phyloP scores from a whole-genome alignment of 1,140 invertebrate species.

The Drosophila pseudoobscura region DNA sequence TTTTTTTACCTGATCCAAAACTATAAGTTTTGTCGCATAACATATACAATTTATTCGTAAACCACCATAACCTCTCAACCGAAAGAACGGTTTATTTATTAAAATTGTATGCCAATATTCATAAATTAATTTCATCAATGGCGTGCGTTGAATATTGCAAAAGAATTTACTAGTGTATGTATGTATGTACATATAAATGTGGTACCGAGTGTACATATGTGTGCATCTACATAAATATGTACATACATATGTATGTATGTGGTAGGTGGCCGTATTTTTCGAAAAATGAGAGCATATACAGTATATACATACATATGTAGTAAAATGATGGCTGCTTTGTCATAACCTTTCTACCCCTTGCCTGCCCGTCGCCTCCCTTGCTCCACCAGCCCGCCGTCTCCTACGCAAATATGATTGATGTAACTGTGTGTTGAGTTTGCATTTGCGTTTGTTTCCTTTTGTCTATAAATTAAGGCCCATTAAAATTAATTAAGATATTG shows the following conservation, averaged over 20 bases:
- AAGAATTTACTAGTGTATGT: too few relatives aligned
- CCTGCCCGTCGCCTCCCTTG: not conserved
- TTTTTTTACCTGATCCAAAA: too few relatives aligned
- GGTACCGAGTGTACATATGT: slow-evolving; percentile 7
- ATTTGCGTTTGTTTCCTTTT: slow-evolving; percentile 37
- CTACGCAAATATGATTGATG: slow-evolving; percentile 43
- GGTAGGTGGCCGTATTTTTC: slow-evolving; percentile 14
- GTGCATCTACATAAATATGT: slow-evolving; percentile 2
- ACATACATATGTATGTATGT: not conserved
- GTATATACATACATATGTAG: too few relatives aligned
- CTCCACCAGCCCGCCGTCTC: not conserved
- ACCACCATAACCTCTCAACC: too few relatives aligned
- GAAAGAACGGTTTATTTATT: not conserved
- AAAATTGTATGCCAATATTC: not conserved
- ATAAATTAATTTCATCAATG: not conserved
- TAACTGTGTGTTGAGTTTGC: slow-evolving; percentile 36
- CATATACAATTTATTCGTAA: too few relatives aligned
- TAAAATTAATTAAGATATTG: slow-evolving; percentile 64
- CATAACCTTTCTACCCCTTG: not conserved
- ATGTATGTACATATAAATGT: not conserved
- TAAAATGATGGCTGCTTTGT: slow-evolving; percentile 1
- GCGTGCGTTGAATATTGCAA: too few relatives aligned
- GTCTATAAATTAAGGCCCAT: slow-evolving; percentile 57
- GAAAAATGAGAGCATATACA: slow-evolving; percentile 13
- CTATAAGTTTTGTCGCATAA: too few relatives aligned